phyloP scores from a whole-genome alignment of 2,888 invertebrate genomes.

The Synanthedon andrenaeformis region DNA sequence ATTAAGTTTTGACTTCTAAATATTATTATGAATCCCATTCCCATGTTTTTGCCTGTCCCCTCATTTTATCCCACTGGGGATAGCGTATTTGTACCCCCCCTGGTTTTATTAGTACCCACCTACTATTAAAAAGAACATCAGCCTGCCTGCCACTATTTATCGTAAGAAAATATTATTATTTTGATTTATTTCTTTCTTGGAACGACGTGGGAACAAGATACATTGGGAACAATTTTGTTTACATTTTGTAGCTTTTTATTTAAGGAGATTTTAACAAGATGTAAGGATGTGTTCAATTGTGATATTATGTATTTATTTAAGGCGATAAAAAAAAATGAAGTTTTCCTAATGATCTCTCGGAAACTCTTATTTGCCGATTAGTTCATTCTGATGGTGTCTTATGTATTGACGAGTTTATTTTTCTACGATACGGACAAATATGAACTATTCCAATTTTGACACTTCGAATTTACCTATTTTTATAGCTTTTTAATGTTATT shows the following conservation, averaged over 20 bases:
- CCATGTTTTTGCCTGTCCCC: too few relatives aligned
- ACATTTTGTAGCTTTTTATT: constrained; percentile 19
- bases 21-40: too few relatives aligned
- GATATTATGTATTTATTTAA: constrained; percentile 67
- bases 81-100: too few relatives aligned
- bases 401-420: constrained; percentile 20
- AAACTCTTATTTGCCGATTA: constrained; percentile 57
- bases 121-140: too few relatives aligned
- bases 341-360: constrained; percentile 69
- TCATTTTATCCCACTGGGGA: too few relatives aligned
- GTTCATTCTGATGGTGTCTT: constrained; percentile 16
- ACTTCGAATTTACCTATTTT: neutral
- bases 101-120: too few relatives aligned
- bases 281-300: constrained; percentile 68
- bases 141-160: too few relatives aligned
- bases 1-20: too few relatives aligned
- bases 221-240: constrained; percentile 30
- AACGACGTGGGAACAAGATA: constrained; percentile 25
- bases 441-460: too few relatives aligned
- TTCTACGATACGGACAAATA: neutral
- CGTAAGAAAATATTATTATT: too few relatives aligned
- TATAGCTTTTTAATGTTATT: too few relatives aligned
- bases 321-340: constrained; percentile 45
- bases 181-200: too few relatives aligned
- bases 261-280: constrained; percentile 32